Base-by-base conservation (phyloP, 2,888 invertebrate genomes). In the Sceliomorpha sp. region DNA sequence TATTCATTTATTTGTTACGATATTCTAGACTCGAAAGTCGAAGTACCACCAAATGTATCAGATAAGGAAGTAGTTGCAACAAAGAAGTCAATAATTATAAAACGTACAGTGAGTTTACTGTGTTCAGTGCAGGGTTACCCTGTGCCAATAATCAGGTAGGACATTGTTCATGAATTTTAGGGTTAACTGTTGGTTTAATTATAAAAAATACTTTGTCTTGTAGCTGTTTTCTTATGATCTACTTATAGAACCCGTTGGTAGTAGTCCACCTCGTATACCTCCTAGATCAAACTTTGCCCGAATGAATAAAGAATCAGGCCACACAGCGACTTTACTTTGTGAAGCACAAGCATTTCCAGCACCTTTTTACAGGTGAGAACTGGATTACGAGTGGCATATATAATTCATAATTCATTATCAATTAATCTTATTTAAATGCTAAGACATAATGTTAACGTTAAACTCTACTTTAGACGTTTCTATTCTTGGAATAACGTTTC, bases 341-440 rank as follows among this genome's bases (percentile, higher is more conserved):
- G 92, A 92, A 76, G 92, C 93, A 36, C 93, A 93, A 87, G 92
- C 91, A 9, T 91, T 88, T 88, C 94, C 94, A 51, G 91, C 93
- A 73, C 94, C 94, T 77, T 81, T 91, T 50, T 92, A 91, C 90
- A 93, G 93, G 93, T 94, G 90, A 67, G 64, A 26, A 13, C 15
- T 26, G n/a, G n/a, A n/a, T n/a, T n/a, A n/a, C n/a, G n/a, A n/a
- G n/a, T n/a, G n/a, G n/a, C n/a, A n/a, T n/a, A n/a, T n/a, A n/a
- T n/a, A n/a, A n/a, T n/a, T n/a, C n/a, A n/a, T n/a, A n/a, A n/a
- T n/a, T n/a, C n/a, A n/a, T n/a, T n/a, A n/a, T n/a, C n/a, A n/a
- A n/a, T n/a, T n/a, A n/a, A n/a, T n/a, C n/a, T n/a, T n/a, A n/a
- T n/a, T n/a, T n/a, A n/a, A n/a, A n/a, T n/a, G n/a, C n/a, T n/a